A percentile compares a stretch with the other conserved stretches of the same genome.
Conservation (phyloP, 1,140 invertebrate species). For the Sitobion miscanthi region DNA sequence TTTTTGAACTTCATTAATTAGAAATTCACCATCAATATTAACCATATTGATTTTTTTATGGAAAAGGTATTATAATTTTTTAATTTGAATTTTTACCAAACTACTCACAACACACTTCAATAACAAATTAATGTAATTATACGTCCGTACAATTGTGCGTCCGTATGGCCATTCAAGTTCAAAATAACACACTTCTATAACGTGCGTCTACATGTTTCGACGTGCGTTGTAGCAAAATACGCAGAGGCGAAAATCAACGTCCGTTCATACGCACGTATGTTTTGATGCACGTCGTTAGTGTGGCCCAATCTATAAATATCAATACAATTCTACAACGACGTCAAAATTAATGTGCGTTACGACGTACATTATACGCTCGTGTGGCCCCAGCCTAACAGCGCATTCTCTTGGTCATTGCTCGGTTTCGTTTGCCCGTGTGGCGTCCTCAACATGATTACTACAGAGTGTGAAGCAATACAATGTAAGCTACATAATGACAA, state of each 20-base stretch:
- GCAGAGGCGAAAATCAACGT: background rate
- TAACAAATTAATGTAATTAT: background rate
- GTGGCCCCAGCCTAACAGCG: too few species aligned
- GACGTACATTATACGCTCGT: too few species aligned
- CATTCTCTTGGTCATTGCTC: too few species aligned
- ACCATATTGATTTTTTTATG: background rate
- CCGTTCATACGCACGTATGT: background rate
- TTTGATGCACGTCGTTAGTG: background rate
- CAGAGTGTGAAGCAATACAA: too few species aligned
- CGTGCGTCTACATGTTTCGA: background rate
- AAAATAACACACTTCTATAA: background rate
- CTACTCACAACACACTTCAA: background rate
- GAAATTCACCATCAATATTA: background rate
- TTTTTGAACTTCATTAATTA: slow-evolving; percentile 2
- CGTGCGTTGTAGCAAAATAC: background rate
- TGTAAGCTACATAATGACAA: too few species aligned
- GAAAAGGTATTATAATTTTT: too few species aligned
- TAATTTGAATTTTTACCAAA: background rate
- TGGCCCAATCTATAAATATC: background rate
- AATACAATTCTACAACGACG: background rate
- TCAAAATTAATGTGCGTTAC: too few species aligned
- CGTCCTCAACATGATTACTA: too few species aligned
- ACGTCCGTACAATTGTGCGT: background rate
- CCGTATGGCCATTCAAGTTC: slow-evolving; percentile 11
- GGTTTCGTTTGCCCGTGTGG: too few species aligned